These are phyloP conservation scores for Drosophila cardini DNA, from an alignment of 1,140 invertebrate genomes.

Conservation along the genomic window DNA sequence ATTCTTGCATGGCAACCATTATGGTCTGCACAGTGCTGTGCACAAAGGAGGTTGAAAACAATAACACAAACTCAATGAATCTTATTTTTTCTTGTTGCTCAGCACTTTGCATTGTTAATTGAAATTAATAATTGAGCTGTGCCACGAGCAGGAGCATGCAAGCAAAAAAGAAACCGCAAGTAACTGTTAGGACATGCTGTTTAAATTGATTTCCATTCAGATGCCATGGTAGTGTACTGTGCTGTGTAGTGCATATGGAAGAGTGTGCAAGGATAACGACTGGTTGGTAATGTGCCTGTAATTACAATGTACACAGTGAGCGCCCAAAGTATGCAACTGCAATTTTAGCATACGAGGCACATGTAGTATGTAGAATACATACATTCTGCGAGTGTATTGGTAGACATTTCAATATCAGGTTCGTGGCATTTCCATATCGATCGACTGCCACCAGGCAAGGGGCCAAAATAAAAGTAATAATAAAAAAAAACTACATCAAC, in stretches of 20 bases:
- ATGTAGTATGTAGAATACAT: too few species aligned
- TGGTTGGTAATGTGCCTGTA: constrained; percentile 59
- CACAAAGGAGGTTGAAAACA: neutral
- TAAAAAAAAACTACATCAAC: constrained; percentile 5
- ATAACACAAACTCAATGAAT: neutral
- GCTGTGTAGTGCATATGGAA: neutral
- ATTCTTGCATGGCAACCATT: neutral
- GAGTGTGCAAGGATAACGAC: constrained; percentile 60
- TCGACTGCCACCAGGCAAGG: constrained; percentile 35
- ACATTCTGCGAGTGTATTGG: constrained; percentile 30
- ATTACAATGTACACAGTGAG: constrained; percentile 67
- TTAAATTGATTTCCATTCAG: constrained; percentile 65
- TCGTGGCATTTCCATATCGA: constrained; percentile 80
- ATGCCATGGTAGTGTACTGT: too few species aligned
- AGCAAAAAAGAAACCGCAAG: constrained; percentile 18
- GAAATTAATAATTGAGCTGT: constrained; percentile 65
- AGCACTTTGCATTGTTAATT: constrained; percentile 57
- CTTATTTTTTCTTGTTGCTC: constrained; percentile 21
- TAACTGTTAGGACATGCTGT: constrained; percentile 33
- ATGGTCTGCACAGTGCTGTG: neutral
- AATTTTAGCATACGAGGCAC: constrained; percentile 31
- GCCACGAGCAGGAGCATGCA: constrained; percentile 18
- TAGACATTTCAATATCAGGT: constrained; percentile 70
- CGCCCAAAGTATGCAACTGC: constrained; percentile 29
- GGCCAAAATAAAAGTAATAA: neutral